Conservation (phyloP, 2,113 vertebrate species). For the Muntiacus muntjak region DNA sequence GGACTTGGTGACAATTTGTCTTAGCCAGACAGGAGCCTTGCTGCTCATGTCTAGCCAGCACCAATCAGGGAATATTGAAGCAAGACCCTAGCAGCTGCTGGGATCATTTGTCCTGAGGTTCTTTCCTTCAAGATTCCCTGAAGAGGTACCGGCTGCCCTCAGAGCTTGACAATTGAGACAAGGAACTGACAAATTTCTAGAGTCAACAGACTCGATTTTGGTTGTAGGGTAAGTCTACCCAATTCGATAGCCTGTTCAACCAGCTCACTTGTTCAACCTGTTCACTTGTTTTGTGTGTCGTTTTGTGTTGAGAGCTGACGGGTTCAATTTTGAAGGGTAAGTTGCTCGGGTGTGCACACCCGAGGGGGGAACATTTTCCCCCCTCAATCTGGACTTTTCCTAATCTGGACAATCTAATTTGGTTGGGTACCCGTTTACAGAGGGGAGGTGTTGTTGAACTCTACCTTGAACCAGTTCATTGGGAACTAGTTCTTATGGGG, state of each 20-base stretch:
- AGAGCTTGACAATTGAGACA: background rate
- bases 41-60: accelerated
- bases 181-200: background rate
- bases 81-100: too few species aligned
- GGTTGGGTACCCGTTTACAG: accelerated
- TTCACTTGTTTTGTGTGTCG: background rate
- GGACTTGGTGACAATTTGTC: accelerated
- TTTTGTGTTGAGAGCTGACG: accelerated
- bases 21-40: too few species aligned
- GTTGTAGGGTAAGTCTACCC: background rate
- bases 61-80: too few species aligned
- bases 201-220: accelerated
- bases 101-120: background rate
- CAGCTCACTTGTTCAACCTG: accelerated
- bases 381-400: background rate
- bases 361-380: background rate
- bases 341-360: accelerated
- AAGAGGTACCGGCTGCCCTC: accelerated
- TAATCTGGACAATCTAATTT: background rate
- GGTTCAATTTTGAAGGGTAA: background rate
- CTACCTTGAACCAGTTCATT: background rate
- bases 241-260: background rate
- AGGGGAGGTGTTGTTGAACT: background rate
- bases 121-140: background rate
- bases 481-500: background rate